These are phyloP conservation scores for Tinea pellionella DNA, from an alignment of 2,888 invertebrate species.

Conservation along the genomic window DNA sequence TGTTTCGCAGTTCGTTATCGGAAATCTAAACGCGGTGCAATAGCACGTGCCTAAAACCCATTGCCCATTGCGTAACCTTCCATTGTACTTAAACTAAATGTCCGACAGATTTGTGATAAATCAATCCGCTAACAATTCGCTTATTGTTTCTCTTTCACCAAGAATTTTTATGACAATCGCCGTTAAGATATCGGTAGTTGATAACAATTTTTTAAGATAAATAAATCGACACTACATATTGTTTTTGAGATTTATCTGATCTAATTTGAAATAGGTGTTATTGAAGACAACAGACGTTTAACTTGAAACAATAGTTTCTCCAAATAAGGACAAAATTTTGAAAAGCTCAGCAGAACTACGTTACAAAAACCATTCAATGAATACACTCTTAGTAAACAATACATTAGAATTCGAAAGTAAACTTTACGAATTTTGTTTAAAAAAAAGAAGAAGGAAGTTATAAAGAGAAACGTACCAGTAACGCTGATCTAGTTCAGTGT, in stretches of 20 bases:
- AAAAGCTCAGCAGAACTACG: too few species aligned
- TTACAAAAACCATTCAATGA: too few species aligned
- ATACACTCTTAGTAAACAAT: too few species aligned
- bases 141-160: constrained; percentile 10
- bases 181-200: constrained; percentile 1
- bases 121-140: constrained; percentile 9
- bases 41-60: constrained; percentile 9
- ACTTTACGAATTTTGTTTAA: neutral
- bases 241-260: too few species aligned
- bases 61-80: constrained; percentile 7
- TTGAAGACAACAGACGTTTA: too few species aligned
- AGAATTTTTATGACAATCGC: neutral
- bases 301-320: too few species aligned
- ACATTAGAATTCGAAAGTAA: neutral
- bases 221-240: too few species aligned
- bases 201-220: neutral
- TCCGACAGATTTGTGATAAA: constrained; percentile 13
- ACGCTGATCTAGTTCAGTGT: neutral
- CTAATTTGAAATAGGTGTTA: too few species aligned
- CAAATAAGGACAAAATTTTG: too few species aligned
- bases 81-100: constrained; percentile 8
- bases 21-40: neutral
- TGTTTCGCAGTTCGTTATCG: constrained; percentile 3
- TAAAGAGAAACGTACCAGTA: neutral
- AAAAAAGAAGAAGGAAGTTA: neutral